phyloP scores from a whole-genome alignment of 2,113 vertebrate species.

The Tetraodon nigroviridis region DNA sequence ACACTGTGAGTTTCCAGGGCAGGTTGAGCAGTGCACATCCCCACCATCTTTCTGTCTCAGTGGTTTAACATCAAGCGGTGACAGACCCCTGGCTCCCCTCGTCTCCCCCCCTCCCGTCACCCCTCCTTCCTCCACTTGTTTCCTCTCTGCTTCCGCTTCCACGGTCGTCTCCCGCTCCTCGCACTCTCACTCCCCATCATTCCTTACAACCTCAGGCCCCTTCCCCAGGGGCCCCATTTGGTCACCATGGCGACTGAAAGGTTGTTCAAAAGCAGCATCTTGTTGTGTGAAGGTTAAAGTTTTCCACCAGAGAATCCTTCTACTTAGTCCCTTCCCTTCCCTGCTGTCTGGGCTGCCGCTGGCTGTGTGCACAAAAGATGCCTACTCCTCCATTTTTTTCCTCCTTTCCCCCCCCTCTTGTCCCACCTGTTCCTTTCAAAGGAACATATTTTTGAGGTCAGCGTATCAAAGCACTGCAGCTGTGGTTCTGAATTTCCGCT shows the following conservation, averaged over 20 bases:
- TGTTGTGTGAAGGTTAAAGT: conserved; percentile 73
- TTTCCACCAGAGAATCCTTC: conserved; percentile 34
- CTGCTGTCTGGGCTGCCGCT: conserved; percentile 12
- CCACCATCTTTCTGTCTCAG: conserved; percentile 58
- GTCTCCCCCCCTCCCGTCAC: conserved; percentile 4
- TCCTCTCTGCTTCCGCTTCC: conserved; percentile 29
- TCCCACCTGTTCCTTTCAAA: conserved; percentile 16
- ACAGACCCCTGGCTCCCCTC: conserved; percentile 26
- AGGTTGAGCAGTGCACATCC: conserved; percentile 62
- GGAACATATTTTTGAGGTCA: conserved; percentile 29
- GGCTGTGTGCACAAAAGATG: conserved; percentile 34
- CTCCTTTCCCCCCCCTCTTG: not conserved
- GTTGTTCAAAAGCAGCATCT: conserved; percentile 44
- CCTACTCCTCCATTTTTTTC: conserved; percentile 11
- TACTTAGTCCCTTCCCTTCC: conserved; percentile 10
- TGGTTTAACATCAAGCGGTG: conserved; percentile 65
- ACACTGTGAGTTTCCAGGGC: conserved; percentile 37
- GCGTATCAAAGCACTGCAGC: conserved; percentile 22
- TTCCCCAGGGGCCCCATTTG: conserved; percentile 61
- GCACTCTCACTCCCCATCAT: conserved; percentile 1
- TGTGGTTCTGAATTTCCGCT: conserved; percentile 16
- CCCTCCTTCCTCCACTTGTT: conserved; percentile 17
- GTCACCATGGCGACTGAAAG: conserved; percentile 72
- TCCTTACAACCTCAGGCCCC: conserved; percentile 52
- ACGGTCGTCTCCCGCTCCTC: conserved; percentile 31